Conservation (phyloP, 2,797 vertebrate genomes). For the Ambastaia sidthimunki region DNA sequence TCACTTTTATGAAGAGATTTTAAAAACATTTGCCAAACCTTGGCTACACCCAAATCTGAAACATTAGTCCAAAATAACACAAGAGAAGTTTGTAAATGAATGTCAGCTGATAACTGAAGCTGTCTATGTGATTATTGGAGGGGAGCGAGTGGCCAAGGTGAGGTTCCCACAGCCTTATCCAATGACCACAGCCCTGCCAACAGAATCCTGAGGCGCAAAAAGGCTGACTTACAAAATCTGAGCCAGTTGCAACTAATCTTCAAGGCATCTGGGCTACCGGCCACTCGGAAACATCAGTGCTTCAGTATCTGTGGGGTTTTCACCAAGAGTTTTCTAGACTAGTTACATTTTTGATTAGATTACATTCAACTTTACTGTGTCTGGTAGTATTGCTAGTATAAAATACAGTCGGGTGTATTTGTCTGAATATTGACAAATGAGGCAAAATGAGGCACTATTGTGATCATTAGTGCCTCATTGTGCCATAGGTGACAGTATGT, state of each 20-base stretch:
- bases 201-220: constrained; percentile 69
- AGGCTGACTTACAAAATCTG: constrained; percentile 67
- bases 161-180: constrained; percentile 75
- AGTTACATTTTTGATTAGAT: neutral
- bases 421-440: too few species aligned
- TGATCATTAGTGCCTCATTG: too few species aligned
- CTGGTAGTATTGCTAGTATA: too few species aligned
- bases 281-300: constrained; percentile 26
- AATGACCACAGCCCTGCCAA: constrained; percentile 71
- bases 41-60: constrained; percentile 16
- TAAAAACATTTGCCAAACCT: too few species aligned
- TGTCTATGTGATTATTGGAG: constrained; percentile 48
- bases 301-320: neutral
- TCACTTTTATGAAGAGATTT: too few species aligned
- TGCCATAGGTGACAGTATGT: too few species aligned
- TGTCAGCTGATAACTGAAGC: constrained; percentile 22
- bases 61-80: too few species aligned
- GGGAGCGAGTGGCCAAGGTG: constrained; percentile 50
- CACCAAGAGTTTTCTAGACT: neutral
- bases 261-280: constrained; percentile 69
- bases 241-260: constrained; percentile 69
- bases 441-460: too few species aligned
- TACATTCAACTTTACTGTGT: neutral
- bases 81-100: too few species aligned
- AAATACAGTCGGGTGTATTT: too few species aligned